A percentile compares a stretch with the other conserved stretches of the same genome.
phyloP scores from a whole-genome alignment of 2,113 vertebrate species.

The Thamnaconus septentrionalis region DNA sequence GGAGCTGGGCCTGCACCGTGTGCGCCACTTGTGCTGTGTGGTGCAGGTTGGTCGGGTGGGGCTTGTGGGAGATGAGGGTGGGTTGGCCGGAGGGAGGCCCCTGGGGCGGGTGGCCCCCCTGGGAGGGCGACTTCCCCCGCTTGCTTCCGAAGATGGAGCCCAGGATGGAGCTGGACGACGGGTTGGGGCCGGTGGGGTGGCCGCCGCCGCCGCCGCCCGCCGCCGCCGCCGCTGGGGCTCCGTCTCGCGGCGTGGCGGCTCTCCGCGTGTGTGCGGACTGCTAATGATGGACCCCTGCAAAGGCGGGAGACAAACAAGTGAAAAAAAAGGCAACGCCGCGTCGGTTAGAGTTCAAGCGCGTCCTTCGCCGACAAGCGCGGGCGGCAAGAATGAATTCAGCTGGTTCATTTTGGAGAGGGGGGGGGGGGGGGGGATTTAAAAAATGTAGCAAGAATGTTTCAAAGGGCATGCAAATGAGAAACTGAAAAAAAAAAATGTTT shows the following conservation, averaged over 20 bases:
- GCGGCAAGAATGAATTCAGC: conserved; percentile 32
- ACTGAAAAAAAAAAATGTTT: conserved; percentile 56
- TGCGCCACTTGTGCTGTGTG: conserved; percentile 79
- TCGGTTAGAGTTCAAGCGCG: conserved; percentile 34
- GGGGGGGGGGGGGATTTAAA: conserved; percentile 6
- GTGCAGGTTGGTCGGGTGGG: conserved; percentile 80
- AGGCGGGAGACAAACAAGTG: conserved; percentile 57
- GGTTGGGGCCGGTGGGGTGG: conserved; percentile 83
- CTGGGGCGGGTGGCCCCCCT: conserved; percentile 74
- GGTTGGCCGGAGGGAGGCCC: conserved; percentile 69
- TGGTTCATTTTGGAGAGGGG: conserved; percentile 41
- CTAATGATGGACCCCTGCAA: conserved; percentile 97
- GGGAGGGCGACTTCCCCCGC: conserved; percentile 83
- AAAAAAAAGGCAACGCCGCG: conserved; percentile 49
- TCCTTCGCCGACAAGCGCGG: conserved; percentile 19
- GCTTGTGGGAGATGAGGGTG: conserved; percentile 79
- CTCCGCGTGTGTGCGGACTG: conserved; percentile 92
- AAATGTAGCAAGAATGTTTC: conserved; percentile 73
- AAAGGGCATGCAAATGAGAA: conserved; percentile 71
- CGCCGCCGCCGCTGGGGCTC: conserved; percentile 61
- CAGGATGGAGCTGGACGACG: conserved; percentile 83
- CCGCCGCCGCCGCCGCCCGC: conserved; percentile 32
- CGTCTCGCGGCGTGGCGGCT: conserved; percentile 86
- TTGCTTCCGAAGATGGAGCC: conserved; percentile 92
- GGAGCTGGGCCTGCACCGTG: conserved; percentile 68